phyloP scores from a whole-genome alignment of 2,888 invertebrate genomes.

The Vannuccia rotundouncinata region DNA sequence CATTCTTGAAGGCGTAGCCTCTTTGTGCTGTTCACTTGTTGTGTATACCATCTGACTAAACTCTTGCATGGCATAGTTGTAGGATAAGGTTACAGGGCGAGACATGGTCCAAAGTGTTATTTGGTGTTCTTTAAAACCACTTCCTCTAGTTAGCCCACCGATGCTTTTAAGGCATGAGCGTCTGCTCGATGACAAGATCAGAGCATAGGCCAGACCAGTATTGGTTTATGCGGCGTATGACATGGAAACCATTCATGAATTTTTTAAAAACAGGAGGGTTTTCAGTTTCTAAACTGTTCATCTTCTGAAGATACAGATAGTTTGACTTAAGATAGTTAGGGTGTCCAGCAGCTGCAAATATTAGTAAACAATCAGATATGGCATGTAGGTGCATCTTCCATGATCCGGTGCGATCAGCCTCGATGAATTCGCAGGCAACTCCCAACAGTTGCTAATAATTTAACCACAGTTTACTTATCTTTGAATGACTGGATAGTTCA shows the following conservation, averaged over 20 bases:
- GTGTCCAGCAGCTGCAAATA: not conserved
- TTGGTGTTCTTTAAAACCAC: constrained; percentile 39
- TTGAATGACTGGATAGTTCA: not conserved
- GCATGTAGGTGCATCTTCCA: not conserved
- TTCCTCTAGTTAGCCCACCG: not conserved
- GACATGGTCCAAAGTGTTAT: constrained; percentile 40
- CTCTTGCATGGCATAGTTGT: constrained; percentile 40
- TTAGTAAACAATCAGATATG: not conserved
- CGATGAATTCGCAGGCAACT: not conserved
- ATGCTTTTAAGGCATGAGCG: not conserved
- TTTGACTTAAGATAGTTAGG: not conserved
- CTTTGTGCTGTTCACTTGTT: constrained; percentile 41
- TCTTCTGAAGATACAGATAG: too few relatives aligned
- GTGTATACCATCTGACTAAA: constrained; percentile 36
- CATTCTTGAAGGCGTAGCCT: constrained; percentile 37
- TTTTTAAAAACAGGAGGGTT: too few relatives aligned
- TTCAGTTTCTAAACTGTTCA: too few relatives aligned
- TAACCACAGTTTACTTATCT: not conserved
- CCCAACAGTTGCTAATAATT: not conserved
- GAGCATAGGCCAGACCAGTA: too few relatives aligned
- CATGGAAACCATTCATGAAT: too few relatives aligned
- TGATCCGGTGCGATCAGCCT: not conserved
- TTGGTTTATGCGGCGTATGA: too few relatives aligned
- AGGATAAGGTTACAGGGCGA: constrained; percentile 32
- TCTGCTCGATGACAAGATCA: not conserved